phyloP scores from a whole-genome alignment of 2,888 invertebrate genomes.

The Smittia sp. region DNA sequence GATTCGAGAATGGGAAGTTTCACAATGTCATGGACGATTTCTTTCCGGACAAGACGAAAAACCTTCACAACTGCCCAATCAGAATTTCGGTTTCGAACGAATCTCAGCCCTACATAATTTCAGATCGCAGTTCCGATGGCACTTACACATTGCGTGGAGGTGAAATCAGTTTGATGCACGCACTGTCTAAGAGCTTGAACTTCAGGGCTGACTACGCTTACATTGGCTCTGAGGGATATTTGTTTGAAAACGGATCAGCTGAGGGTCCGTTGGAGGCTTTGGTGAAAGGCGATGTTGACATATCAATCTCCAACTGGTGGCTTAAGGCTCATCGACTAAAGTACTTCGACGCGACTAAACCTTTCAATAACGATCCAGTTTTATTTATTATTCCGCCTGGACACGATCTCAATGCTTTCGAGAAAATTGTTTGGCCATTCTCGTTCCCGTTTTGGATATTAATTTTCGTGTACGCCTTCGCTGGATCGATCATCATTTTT shows the following conservation, averaged over 20 bases:
- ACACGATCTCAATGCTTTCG: not conserved
- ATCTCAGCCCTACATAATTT: conserved; percentile 1
- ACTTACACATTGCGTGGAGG: not conserved
- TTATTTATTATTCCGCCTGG: conserved; percentile 6
- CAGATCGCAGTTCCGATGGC: not conserved
- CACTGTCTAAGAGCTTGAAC: conserved; percentile 16
- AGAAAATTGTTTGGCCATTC: not conserved
- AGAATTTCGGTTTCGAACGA: not conserved
- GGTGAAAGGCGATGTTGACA: not conserved
- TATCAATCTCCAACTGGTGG: not conserved
- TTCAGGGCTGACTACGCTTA: not conserved
- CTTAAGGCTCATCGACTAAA: not conserved
- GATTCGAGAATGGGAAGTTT: not conserved
- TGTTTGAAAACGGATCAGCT: conserved; percentile 14
- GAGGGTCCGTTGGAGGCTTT: not conserved
- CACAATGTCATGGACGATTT: not conserved
- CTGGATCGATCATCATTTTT: not conserved
- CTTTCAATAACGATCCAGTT: not conserved
- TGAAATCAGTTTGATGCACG: not conserved
- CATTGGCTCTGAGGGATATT: not conserved
- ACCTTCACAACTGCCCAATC: not conserved
- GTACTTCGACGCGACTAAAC: not conserved
- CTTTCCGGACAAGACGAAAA: not conserved
- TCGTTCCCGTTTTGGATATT: not conserved
- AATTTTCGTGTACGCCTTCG: not conserved